These are phyloP conservation scores for Casuarius casuarius DNA, from an alignment of 2,113 vertebrate species.

Conservation along the genomic window DNA sequence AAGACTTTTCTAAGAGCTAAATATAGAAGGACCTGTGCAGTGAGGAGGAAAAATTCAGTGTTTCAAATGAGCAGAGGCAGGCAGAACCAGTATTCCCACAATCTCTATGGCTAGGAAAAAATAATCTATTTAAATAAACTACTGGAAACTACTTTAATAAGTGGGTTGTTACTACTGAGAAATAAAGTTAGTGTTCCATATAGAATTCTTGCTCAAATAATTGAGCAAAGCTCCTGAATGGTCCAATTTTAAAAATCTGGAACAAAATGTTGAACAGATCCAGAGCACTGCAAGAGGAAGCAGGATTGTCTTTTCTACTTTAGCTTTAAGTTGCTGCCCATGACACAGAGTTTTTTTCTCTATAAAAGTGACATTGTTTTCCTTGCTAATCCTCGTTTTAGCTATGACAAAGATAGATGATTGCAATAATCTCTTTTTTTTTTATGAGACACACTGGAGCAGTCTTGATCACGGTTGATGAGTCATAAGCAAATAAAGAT, in stretches of 20 bases:
- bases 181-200: neutral
- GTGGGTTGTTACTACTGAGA: neutral
- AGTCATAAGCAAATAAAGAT: conserved; percentile 3
- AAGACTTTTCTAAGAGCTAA: neutral
- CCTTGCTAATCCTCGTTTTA: neutral
- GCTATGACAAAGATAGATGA: neutral
- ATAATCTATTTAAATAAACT: neutral
- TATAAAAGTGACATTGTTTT: neutral
- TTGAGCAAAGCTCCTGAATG: neutral
- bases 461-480: neutral
- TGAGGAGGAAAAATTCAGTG: neutral
- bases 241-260: neutral
- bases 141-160: neutral
- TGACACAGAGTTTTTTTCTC: neutral
- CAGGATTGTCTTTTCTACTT: neutral
- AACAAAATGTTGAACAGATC: neutral
- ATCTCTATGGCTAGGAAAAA: neutral
- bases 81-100: neutral
- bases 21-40: neutral
- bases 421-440: neutral
- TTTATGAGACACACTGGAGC: neutral
- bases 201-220: neutral
- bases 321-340: neutral
- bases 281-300: neutral
- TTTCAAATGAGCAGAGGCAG: neutral